Percentiles rank a stretch among this genome's conserved stretches.
These are phyloP conservation scores for Parazoanthus atlanticus DNA, from an alignment of 92 coral and sea anemone species.

Conservation along the genomic window DNA sequence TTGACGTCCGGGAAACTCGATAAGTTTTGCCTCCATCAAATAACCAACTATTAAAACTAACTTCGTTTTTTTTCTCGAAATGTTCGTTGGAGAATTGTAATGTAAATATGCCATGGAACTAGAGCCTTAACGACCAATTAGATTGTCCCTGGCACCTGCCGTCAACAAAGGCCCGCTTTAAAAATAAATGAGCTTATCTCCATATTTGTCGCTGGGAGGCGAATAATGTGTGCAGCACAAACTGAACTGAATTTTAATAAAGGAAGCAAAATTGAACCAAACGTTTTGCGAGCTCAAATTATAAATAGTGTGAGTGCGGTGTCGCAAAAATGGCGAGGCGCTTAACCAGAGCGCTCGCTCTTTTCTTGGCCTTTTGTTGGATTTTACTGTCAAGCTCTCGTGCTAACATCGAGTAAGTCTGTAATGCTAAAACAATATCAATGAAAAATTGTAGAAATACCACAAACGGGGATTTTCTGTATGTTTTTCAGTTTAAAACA, in stretches of 20 bases:
- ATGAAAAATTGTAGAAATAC: slow-evolving; percentile 13
- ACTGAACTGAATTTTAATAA: slow-evolving; percentile 81
- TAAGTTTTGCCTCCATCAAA: slow-evolving; percentile 14
- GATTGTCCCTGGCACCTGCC: slow-evolving; percentile 64
- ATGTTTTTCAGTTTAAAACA: slow-evolving; percentile 55
- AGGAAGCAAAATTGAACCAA: slow-evolving; percentile 18
- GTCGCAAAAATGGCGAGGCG: slow-evolving; percentile 56
- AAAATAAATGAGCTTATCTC: slow-evolving; percentile 89
- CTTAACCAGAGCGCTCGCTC: slow-evolving; percentile 66
- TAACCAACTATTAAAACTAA: slow-evolving; percentile 6
- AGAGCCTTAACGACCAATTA: slow-evolving; percentile 65
- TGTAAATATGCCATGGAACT: slow-evolving; percentile 23
- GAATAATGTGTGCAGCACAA: slow-evolving; percentile 73
- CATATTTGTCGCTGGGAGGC: slow-evolving; percentile 91
- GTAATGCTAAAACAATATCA: slow-evolving; percentile 4
- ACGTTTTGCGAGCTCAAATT: slow-evolving; percentile 60
- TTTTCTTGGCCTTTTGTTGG: slow-evolving; percentile 62
- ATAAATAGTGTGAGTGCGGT: slow-evolving; percentile 48
- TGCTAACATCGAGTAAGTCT: slow-evolving; percentile 31
- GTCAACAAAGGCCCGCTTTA: slow-evolving; percentile 70
- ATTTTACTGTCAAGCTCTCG: slow-evolving; percentile 26
- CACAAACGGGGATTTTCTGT: slow-evolving; percentile 57
- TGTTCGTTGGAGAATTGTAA: slow-evolving; percentile 25
- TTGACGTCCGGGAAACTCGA: background rate
- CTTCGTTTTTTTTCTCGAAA: slow-evolving; percentile 12